Evolutionary conservation across 1,140 invertebrate genomes (phyloP).

Genomic region (Drosophila ambigua): DNA sequence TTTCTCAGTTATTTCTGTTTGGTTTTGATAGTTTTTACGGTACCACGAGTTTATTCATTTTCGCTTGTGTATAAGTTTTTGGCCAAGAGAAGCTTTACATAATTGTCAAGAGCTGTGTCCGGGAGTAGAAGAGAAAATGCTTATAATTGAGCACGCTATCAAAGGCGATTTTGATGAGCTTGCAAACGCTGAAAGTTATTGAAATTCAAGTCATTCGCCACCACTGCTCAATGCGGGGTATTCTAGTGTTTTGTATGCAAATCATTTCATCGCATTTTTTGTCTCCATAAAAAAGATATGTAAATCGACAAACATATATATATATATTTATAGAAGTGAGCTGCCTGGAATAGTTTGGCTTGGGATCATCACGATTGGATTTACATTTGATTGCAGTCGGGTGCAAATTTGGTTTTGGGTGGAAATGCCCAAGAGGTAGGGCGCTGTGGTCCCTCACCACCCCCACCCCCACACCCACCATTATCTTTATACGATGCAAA

Average conservation of each 20-base stretch:
- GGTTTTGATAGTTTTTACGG: slow-evolving; percentile 58
- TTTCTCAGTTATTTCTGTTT: slow-evolving; percentile 29
- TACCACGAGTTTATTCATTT: slow-evolving; percentile 81
- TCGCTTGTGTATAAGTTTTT: slow-evolving; percentile 47
- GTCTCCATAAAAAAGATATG: slow-evolving; percentile 36
- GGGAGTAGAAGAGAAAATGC: slow-evolving; percentile 3
- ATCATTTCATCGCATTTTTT: slow-evolving; percentile 45
- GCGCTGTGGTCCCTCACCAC: too few species aligned
- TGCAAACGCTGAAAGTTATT: slow-evolving; percentile 50
- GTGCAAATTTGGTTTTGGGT: slow-evolving; percentile 23
- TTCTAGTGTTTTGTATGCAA: slow-evolving; percentile 73
- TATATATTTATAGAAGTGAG: slow-evolving; percentile 14
- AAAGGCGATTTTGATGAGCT: slow-evolving; percentile 57
- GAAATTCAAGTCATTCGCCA: slow-evolving; percentile 45
- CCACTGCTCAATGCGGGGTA: background rate
- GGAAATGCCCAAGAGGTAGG: slow-evolving; percentile 51
- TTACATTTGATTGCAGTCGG: slow-evolving; percentile 35
- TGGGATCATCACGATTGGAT: slow-evolving; percentile 49
- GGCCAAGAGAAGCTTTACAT: slow-evolving; percentile 62
- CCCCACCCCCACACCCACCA: too few species aligned
- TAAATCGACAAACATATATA: slow-evolving; percentile 11
- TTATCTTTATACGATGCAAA: slow-evolving; percentile 23
- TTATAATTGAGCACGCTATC: slow-evolving; percentile 5
- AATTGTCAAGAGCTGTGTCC: slow-evolving; percentile 63
- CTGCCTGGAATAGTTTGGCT: slow-evolving; percentile 52